Evolutionary conservation across 2,888 invertebrate genomes (phyloP), one percentile per base, ranked within the genome.

Genomic region (Scaptomyza reducta): DNA sequence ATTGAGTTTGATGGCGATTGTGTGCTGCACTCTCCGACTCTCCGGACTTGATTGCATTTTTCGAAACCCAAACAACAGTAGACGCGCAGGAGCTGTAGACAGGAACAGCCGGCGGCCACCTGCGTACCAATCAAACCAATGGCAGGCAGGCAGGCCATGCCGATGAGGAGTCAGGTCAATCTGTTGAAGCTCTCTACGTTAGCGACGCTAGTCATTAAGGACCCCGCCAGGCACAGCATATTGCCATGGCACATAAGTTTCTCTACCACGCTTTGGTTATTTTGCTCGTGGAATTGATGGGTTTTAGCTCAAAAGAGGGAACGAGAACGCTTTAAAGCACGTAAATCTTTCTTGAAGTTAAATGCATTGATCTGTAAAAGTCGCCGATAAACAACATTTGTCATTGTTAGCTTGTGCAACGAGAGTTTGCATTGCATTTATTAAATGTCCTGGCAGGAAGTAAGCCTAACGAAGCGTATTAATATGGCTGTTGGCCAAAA

Each of bases 1-100:
- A 82, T 82, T 82, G 82, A 82, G 82, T 82, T 82, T 85, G 86
- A 87, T 87, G 86, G 82, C 86, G 86, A 87, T 82, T 86, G 88
- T 87, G 88, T 82, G 70, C 66, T 51, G 46, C 78, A 54, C 50
- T 70, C 71, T 55, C 58, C 66, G 74, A 70, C 70, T 64, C 55
- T 67, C 9, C 33, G 47, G 82, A 69, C 76, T 82, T 82, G 88
- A 82, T 82, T 82, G 82, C 82, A 82, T 82, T 88, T 82, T 82
- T 82, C 53, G 68, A 64, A 53, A 51, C 41, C 66, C n/a, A n/a
- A n/a, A n/a, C n/a, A 31, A 22, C 45, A 47, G 29, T 47, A 40
- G 29, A 42, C 9, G 45, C n/a, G 35, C 41, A n/a, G 35, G 1
- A 35, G 31, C 18, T 14, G 44, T 49, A 22, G 42, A 58, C 71